These are phyloP conservation scores for Lathamus discolor DNA, from an alignment of 2,113 vertebrate genomes.

Conservation along the genomic window DNA sequence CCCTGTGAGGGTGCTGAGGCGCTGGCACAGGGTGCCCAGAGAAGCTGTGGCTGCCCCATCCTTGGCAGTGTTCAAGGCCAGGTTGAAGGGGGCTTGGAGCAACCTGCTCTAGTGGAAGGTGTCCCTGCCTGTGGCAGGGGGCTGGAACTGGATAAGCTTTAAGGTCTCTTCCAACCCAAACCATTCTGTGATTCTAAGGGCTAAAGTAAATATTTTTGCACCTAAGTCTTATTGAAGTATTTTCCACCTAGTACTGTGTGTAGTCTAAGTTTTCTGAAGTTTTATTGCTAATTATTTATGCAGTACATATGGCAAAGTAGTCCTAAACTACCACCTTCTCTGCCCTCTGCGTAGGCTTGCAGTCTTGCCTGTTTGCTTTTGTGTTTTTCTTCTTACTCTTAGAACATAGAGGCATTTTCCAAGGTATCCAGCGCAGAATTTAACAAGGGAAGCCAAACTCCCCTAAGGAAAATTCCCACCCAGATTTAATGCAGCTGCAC, in stretches of 20 bases:
- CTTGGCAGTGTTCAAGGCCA: background rate
- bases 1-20: background rate
- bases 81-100: background rate
- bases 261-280: background rate
- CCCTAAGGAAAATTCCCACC: conserved; percentile 22
- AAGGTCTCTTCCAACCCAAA: background rate
- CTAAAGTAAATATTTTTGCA: background rate
- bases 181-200: background rate
- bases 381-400: background rate
- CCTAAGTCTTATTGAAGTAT: background rate
- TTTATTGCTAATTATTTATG: background rate
- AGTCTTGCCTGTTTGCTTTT: background rate
- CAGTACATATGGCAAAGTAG: background rate
- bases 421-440: background rate
- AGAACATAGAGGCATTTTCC: background rate
- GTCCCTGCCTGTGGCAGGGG: background rate
- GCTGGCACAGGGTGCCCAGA: background rate
- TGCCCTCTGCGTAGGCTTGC: background rate
- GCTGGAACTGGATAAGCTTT: background rate
- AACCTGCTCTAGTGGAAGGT: background rate
- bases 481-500: background rate
- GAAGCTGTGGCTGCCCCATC: background rate
- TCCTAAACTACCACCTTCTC: background rate
- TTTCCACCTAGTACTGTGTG: background rate
- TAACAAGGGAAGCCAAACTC: background rate